phyloP scores from a whole-genome alignment of 92 coral and sea anemone species.

The Epizoanthus rinbou region DNA sequence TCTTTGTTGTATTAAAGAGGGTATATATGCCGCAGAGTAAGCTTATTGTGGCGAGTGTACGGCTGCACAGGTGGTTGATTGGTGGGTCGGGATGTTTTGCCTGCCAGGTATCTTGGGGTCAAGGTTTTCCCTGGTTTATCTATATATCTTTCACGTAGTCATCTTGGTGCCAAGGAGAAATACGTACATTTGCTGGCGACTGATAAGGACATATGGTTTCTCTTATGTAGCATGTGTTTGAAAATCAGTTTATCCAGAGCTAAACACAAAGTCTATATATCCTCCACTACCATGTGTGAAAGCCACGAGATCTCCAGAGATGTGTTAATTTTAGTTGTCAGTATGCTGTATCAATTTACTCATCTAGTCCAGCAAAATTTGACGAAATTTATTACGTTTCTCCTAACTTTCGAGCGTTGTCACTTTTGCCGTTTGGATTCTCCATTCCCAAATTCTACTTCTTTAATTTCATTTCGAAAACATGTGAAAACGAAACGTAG shows the following conservation, averaged over 20 bases:
- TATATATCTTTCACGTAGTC: slow-evolving; percentile 9
- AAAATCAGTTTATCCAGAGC: neutral
- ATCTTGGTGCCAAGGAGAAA: slow-evolving; percentile 31
- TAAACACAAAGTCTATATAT: neutral
- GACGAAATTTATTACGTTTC: too few relatives aligned
- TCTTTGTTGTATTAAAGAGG: slow-evolving; percentile 45
- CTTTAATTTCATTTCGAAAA: too few relatives aligned
- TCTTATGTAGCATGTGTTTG: neutral
- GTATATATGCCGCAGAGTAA: slow-evolving; percentile 11
- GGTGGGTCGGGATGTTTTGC: neutral
- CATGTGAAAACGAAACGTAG: too few relatives aligned
- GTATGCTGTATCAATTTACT: too few relatives aligned
- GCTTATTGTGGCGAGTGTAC: slow-evolving; percentile 12
- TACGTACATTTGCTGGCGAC: slow-evolving; percentile 7
- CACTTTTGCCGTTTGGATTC: too few relatives aligned
- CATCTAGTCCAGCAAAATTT: too few relatives aligned
- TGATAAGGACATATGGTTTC: slow-evolving; percentile 30
- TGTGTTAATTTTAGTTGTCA: too few relatives aligned
- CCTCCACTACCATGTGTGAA: too few relatives aligned
- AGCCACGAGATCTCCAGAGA: too few relatives aligned
- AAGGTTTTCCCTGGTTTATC: slow-evolving; percentile 8
- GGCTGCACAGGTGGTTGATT: slow-evolving; percentile 30
- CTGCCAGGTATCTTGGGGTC: slow-evolving; percentile 1
- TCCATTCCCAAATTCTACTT: too few relatives aligned
- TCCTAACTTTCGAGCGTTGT: too few relatives aligned